Percentiles rank a stretch among this genome's conserved stretches.
phyloP scores from a whole-genome alignment of 2,113 vertebrate species.

The Vulpes lagopus region DNA sequence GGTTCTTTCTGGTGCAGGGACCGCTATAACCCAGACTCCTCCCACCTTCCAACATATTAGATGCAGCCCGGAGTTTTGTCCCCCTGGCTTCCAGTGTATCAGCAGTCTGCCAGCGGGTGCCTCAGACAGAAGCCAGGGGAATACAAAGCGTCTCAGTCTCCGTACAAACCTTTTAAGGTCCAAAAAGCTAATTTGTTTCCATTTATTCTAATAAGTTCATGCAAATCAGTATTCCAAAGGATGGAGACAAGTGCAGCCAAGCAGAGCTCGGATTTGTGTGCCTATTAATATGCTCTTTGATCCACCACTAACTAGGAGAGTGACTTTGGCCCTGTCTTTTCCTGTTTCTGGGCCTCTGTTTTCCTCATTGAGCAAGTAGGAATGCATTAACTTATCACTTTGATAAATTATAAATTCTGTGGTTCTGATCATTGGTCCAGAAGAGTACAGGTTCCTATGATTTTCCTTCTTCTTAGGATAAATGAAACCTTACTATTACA shows the following conservation, averaged over 20 bases:
- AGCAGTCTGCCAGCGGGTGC: neutral
- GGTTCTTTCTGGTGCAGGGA: constrained; percentile 28
- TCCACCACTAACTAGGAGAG: neutral
- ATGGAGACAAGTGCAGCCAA: neutral
- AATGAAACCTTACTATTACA: constrained; percentile 22
- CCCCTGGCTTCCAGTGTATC: neutral
- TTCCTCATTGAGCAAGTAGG: constrained; percentile 42
- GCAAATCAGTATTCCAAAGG: constrained; percentile 28
- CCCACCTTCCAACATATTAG: neutral
- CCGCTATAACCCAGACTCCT: neutral
- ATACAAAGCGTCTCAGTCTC: neutral
- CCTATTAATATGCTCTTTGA: neutral
- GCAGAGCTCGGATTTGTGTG: neutral
- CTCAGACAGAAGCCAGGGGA: constrained; percentile 31
- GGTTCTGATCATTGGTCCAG: neutral
- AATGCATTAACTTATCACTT: constrained; percentile 16
- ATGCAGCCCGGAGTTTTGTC: neutral
- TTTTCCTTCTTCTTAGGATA: constrained; percentile 20
- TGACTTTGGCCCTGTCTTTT: neutral
- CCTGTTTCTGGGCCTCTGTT: constrained; percentile 25
- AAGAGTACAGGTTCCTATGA: neutral
- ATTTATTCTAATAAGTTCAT: constrained; percentile 42
- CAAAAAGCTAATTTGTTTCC: constrained; percentile 50
- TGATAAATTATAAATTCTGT: neutral
- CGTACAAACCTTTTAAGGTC: constrained; percentile 42